phyloP scores from a whole-genome alignment of 2,888 invertebrate genomes.

The Idaea straminata region DNA sequence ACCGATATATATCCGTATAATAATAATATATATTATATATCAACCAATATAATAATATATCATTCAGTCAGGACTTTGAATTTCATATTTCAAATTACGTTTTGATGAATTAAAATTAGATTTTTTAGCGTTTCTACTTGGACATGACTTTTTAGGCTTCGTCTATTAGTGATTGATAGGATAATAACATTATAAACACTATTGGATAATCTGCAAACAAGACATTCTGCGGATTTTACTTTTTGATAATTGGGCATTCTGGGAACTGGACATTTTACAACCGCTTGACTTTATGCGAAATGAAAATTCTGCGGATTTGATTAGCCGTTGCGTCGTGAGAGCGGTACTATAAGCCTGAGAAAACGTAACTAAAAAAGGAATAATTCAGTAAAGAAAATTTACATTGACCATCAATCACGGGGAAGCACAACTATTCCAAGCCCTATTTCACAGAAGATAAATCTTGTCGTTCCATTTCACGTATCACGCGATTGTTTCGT shows the following conservation, averaged over 20 bases:
- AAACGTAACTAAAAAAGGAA: background rate
- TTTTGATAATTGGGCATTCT: background rate
- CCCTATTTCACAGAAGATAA: background rate
- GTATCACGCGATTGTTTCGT: constrained; percentile 4
- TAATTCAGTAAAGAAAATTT: constrained; percentile 1
- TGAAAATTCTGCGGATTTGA: too few relatives aligned
- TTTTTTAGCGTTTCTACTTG: too few relatives aligned
- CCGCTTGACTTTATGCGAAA: too few relatives aligned
- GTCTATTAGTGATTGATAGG: background rate
- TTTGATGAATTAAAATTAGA: too few relatives aligned
- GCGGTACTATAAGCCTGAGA: background rate
- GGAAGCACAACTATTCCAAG: background rate
- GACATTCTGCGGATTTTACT: too few relatives aligned
- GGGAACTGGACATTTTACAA: background rate
- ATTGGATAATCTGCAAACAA: too few relatives aligned
- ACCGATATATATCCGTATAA: too few relatives aligned
- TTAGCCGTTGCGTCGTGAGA: background rate
- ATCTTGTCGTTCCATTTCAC: background rate
- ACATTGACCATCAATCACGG: constrained; percentile 1
- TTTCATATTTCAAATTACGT: too few relatives aligned
- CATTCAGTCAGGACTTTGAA: too few relatives aligned
- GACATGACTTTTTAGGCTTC: too few relatives aligned
- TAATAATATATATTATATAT: too few relatives aligned
- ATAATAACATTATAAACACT: background rate
- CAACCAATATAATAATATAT: too few relatives aligned